Evolutionary conservation across 2,113 vertebrate species (phyloP).

Genomic region (Oryzias melastigma): DNA sequence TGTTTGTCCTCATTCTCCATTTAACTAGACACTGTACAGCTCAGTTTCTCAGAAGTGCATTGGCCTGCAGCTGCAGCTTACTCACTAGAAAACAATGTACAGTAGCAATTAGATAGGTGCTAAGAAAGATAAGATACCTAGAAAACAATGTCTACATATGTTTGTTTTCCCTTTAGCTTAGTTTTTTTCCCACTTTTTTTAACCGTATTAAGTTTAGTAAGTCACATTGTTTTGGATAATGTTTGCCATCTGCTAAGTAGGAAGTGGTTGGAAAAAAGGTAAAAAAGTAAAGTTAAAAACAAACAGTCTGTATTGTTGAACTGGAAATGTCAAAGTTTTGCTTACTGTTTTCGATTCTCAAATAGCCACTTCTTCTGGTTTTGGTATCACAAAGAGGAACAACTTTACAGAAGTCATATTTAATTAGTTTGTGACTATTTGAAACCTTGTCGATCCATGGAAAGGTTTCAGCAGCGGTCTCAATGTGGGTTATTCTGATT

Average conservation of each 20-base stretch:
- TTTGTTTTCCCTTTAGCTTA: not conserved
- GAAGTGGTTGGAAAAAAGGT: too few species aligned
- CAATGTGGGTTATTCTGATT: constrained; percentile 35
- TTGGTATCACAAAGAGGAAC: too few species aligned
- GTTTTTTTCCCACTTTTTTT: too few species aligned
- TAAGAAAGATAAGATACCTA: constrained; percentile 47
- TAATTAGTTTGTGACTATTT: too few species aligned
- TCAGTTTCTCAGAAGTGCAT: constrained; percentile 31
- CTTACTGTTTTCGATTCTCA: too few species aligned
- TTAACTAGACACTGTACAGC: constrained; percentile 13
- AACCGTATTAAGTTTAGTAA: too few species aligned
- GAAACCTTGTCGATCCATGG: not conserved
- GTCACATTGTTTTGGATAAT: too few species aligned
- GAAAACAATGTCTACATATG: not conserved
- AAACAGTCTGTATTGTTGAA: not conserved
- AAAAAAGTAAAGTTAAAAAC: too few species aligned
- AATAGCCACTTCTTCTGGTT: too few species aligned
- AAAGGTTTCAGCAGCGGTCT: constrained; percentile 16
- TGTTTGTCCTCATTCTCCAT: not conserved
- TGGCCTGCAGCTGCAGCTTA: constrained; percentile 11
- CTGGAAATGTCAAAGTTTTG: too few species aligned
- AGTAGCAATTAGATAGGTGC: constrained; percentile 37
- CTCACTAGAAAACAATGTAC: constrained; percentile 34
- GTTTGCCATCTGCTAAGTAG: too few species aligned
- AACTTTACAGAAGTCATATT: too few species aligned